Evolutionary conservation across 2,797 vertebrate species (phyloP), one percentile per base, ranked within the genome.

Genomic region (Bradypodion pumilum): DNA sequence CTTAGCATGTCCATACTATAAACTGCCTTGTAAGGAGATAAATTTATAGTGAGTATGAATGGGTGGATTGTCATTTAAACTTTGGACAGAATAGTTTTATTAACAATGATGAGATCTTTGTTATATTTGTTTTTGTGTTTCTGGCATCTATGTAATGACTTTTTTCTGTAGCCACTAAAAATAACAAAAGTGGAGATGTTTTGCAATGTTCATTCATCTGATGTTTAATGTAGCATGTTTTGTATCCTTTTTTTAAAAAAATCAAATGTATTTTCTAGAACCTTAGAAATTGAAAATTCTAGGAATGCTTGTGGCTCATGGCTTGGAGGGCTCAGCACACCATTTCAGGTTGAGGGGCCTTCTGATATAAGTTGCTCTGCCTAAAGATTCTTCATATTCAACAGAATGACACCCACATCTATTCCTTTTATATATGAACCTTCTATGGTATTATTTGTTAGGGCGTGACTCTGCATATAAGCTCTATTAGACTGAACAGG

Each of bases 1-100:
- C 88, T 32, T 46, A 83, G 89, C 88, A 90, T 85, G n/a, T 83
- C 90, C 74, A 81, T 92, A 85, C 88, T 87, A 85, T 74, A 78
- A 85, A 1, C 46, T 62, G 74, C 19, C 66, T 76, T 44, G 29
- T 40, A 42, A 63, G 40, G 56, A n/a, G 69, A 42, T 63, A 76
- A 10, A 85, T 72, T 62, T 62, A 68, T 69, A 68, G n/a, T 69
- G 81, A 76, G 56, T 81, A 6, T 74, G 1, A 85, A 72, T 0
- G 40, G 83, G 86, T 92, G 81, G 79, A 12, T 90, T 88, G 66
- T 89, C 23, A 60, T 75, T 87, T 82, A 86, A 90, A 88, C 85
- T 85, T 88, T 70, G n/a, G 81, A 78, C 78, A 84, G 87, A 19
- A 73, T 8, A 83, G 89, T 92, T 78, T 88, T 77, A 4, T n/a